Base-by-base conservation (phyloP, 2,888 invertebrate genomes). In the Xestia ashworthii region DNA sequence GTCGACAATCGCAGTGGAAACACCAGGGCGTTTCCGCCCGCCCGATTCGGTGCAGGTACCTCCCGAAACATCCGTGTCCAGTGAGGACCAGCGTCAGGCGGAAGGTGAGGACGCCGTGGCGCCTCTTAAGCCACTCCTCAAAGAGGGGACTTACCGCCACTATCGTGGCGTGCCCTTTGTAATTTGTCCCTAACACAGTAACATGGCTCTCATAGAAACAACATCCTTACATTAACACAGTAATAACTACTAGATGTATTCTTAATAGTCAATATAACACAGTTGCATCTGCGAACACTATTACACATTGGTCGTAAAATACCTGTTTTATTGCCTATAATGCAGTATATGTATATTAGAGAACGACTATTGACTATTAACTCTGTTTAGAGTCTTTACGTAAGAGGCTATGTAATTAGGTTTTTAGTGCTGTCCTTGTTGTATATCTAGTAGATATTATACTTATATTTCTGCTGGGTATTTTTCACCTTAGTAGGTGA, bases 201-300 rank as follows among this genome's bases (percentile, higher is more conserved):
- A 25, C n/a, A 73, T 74, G 12, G n/a, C 41, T 55, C 44, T n/a
- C 41, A 48, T 22, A n/a, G 25, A 58, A 14, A 38, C 6, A 19
- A 46, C 12, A 44, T 41, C 8, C 41, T 41, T 9, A 41, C 8
- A 68, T 38, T 16, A 46, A 22, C 41, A 55, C 14, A 4, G 64
- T 64, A 32, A 55, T 55, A 73, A 65, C 74, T 11, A 0, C 48
- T 64, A 38, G 25, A 82, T 74, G 25, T 22, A n/a, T 41, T 81
- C 16, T 25, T 41, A 65, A 82, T 38, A 58, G 41, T 58, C 46
- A 64, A 16, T 46, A 11, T 41, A 64, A 14, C 55, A 41, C 38
- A 64, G 67, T 58, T 71, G 50, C 83, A 76, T 70, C 75, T 82
- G 76, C 60, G 8, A 71, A 77, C 44, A 68, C 77, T 41, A 76